A percentile compares a stretch with the other conserved stretches of the same genome.
Evolutionary conservation across 2,888 invertebrate genomes (phyloP).

Genomic region (Pristionchus maxplancki): DNA sequence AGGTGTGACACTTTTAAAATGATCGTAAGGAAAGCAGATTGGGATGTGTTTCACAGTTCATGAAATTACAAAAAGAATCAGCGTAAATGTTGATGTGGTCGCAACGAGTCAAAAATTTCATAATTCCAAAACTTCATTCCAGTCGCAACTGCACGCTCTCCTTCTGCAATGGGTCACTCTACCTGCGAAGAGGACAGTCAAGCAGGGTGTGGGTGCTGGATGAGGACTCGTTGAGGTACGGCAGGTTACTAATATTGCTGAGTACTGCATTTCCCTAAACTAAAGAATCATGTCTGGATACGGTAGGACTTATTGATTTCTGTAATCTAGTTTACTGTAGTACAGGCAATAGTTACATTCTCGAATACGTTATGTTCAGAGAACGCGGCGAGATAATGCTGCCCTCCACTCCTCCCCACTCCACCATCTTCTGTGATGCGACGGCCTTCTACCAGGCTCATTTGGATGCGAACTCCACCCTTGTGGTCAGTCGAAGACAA

Average conservation of each 20-base stretch:
- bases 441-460: slow-evolving; percentile 68
- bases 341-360: too few species aligned
- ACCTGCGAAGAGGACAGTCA: slow-evolving; percentile 73
- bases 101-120: too few species aligned
- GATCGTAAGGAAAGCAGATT: too few species aligned
- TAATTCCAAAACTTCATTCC: too few species aligned
- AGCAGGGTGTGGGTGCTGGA: slow-evolving; percentile 75
- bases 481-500: slow-evolving; percentile 64
- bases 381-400: slow-evolving; percentile 73
- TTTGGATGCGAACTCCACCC: slow-evolving; percentile 69
- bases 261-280: too few species aligned
- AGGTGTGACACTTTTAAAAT: too few species aligned
- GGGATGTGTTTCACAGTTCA: too few species aligned
- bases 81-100: too few species aligned
- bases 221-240: slow-evolving; percentile 65
- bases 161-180: slow-evolving; percentile 73
- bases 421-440: slow-evolving; percentile 71
- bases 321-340: too few species aligned
- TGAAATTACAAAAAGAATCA: too few species aligned
- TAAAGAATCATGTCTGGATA: too few species aligned
- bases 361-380: slow-evolving; percentile 43
- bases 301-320: slow-evolving; percentile 10
- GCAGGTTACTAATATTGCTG: too few species aligned
- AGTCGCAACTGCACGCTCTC: slow-evolving; percentile 70
- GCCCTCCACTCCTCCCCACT: slow-evolving; percentile 64